These are phyloP conservation scores for Heterocephalus glaber DNA, from an alignment of 2,113 vertebrate genomes.

Conservation along the genomic window DNA sequence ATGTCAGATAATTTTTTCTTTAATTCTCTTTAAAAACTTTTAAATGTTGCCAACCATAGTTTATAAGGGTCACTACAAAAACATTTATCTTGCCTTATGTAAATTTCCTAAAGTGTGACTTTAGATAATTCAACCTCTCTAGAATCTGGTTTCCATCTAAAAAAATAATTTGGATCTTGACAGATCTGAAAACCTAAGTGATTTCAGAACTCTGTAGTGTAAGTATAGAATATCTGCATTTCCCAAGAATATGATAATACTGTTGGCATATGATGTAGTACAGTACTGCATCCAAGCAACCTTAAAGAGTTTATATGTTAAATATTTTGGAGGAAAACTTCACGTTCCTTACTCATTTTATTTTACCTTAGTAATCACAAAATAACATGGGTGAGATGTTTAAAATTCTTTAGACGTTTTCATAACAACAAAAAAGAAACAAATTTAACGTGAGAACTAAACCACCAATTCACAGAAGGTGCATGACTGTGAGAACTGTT, in stretches of 20 bases:
- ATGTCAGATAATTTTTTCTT: neutral
- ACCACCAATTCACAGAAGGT: neutral
- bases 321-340: neutral
- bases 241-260: neutral
- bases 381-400: neutral
- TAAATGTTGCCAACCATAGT: neutral
- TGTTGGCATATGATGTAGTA: neutral
- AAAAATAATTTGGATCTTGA: neutral
- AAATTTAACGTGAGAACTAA: neutral
- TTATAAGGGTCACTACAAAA: neutral
- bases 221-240: neutral
- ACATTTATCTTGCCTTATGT: neutral
- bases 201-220: slow-evolving; percentile 8
- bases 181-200: neutral
- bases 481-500: neutral
- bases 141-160: neutral
- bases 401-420: neutral
- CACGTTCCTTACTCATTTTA: neutral
- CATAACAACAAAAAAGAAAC: neutral
- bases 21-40: neutral
- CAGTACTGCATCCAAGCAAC: neutral
- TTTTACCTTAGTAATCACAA: neutral
- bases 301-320: neutral
- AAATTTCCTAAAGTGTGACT: neutral
- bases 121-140: neutral